A percentile compares a stretch with the other conserved stretches of the same genome.
phyloP scores from a whole-genome alignment of 2,888 invertebrate species.

The Drosophila pullipes region DNA sequence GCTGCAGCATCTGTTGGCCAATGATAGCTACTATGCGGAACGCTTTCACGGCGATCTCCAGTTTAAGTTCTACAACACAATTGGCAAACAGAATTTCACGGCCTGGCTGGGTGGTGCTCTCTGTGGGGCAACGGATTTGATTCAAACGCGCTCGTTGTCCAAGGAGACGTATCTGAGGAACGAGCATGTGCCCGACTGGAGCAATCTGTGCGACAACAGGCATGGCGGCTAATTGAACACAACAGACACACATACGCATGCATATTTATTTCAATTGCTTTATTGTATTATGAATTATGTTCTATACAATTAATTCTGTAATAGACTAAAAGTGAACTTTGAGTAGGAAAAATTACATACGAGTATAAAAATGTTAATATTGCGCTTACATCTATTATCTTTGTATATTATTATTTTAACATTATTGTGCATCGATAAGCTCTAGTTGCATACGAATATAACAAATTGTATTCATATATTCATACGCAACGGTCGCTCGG shows the following conservation, averaged over 20 bases:
- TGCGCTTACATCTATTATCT: slow-evolving; percentile 41
- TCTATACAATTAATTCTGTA: slow-evolving; percentile 17
- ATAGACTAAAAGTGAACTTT: slow-evolving; percentile 59
- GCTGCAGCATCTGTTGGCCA: slow-evolving; percentile 88
- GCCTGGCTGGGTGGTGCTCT: slow-evolving; percentile 95
- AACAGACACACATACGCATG: slow-evolving; percentile 6
- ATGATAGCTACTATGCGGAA: slow-evolving; percentile 87
- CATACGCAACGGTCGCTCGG: slow-evolving; percentile 10
- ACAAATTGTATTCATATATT: slow-evolving; percentile 23
- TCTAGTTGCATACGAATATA: slow-evolving; percentile 12
- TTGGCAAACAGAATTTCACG: slow-evolving; percentile 92
- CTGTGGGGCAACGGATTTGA: slow-evolving; percentile 91
- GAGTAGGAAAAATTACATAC: slow-evolving; percentile 51
- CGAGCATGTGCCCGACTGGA: slow-evolving; percentile 93
- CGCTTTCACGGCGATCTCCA: slow-evolving; percentile 86
- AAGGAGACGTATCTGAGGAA: slow-evolving; percentile 91
- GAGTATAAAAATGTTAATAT: slow-evolving; percentile 51
- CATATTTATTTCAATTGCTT: slow-evolving; percentile 30
- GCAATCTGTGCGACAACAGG: slow-evolving; percentile 84
- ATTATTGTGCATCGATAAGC: slow-evolving; percentile 52
- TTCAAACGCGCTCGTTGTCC: slow-evolving; percentile 89
- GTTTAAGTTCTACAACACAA: slow-evolving; percentile 93
- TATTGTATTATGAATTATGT: slow-evolving; percentile 16
- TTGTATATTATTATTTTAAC: slow-evolving; percentile 16
- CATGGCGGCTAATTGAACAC: slow-evolving; percentile 59